Evolutionary conservation across 2,888 invertebrate genomes (phyloP).

Genomic region (Acheta domesticus): DNA sequence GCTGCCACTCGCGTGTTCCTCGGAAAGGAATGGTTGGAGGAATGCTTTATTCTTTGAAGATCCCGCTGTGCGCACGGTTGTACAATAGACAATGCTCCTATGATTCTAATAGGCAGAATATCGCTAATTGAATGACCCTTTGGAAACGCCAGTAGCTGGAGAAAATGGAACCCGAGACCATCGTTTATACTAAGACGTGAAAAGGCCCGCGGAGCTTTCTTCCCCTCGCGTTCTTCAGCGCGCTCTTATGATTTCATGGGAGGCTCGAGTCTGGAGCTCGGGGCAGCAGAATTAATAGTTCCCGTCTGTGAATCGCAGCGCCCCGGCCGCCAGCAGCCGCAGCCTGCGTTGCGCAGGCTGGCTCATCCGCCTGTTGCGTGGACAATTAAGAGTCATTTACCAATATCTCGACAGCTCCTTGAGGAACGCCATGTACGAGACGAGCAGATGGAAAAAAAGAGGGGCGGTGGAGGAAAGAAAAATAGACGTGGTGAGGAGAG

Average conservation of each 20-base stretch:
- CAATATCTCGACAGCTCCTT: neutral
- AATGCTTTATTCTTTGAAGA: neutral
- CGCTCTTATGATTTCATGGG: neutral
- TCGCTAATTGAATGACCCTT: neutral
- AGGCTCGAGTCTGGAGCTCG: neutral
- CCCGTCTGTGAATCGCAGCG: neutral
- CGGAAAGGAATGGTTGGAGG: neutral
- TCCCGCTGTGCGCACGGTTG: neutral
- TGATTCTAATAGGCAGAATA: conserved; percentile 1
- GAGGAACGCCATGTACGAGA: neutral
- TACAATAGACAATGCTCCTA: conserved; percentile 6
- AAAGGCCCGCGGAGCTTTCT: neutral
- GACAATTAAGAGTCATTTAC: neutral
- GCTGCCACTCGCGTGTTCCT: neutral
- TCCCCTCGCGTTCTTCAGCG: neutral
- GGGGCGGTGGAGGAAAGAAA: too few relatives aligned
- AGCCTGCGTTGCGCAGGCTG: neutral
- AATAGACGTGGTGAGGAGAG: too few relatives aligned
- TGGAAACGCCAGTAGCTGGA: neutral
- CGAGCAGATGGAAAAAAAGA: neutral
- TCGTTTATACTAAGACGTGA: neutral
- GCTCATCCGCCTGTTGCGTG: neutral
- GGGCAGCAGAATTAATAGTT: neutral
- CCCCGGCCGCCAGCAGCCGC: neutral
- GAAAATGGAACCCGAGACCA: neutral